These are phyloP conservation scores for Tipula vernalis DNA, from an alignment of 2,888 invertebrate genomes.

Conservation along the genomic window DNA sequence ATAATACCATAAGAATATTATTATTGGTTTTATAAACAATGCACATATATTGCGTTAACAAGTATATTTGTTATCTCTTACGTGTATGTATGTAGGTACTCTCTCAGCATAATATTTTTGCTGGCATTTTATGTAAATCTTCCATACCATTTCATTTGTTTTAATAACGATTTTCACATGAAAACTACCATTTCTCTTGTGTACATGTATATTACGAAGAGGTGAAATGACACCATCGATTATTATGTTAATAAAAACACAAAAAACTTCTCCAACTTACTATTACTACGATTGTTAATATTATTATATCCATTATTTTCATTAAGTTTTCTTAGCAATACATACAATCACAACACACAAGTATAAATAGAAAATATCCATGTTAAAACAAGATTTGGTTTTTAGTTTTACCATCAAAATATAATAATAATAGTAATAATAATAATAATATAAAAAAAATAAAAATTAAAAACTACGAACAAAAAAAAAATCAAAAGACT, in stretches of 20 bases:
- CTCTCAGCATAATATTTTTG: background rate
- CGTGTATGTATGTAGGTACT: background rate
- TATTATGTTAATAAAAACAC: background rate
- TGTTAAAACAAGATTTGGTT: background rate
- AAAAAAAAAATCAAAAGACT: conserved; percentile 8
- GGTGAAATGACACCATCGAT: background rate
- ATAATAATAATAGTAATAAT: background rate
- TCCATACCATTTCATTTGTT: background rate
- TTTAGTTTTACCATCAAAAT: background rate
- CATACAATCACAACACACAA: background rate
- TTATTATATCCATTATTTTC: background rate
- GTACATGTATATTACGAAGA: background rate
- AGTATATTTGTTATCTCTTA: background rate
- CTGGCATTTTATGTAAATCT: background rate
- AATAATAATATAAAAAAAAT: background rate
- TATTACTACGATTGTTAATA: background rate
- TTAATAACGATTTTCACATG: background rate
- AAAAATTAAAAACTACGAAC: background rate
- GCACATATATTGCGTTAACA: background rate
- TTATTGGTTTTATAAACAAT: background rate
- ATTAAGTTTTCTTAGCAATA: background rate
- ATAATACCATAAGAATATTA: background rate
- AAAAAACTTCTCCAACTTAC: background rate
- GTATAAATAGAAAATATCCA: background rate
- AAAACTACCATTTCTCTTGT: background rate